phyloP scores from a whole-genome alignment of 1,140 invertebrate species.

The Colletes gigas region DNA sequence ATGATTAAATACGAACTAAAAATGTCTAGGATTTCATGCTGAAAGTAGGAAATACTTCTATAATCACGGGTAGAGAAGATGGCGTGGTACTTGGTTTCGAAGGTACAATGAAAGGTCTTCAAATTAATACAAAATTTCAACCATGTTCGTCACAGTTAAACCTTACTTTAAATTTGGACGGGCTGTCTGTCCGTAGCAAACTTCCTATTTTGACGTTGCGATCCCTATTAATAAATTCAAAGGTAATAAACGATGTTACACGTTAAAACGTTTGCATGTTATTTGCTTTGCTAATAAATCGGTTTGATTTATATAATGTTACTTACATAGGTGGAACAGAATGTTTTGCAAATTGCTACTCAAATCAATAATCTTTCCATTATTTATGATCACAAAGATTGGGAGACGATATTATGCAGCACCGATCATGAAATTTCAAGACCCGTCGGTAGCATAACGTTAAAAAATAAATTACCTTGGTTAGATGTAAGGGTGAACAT shows the following conservation, averaged over 20 bases:
- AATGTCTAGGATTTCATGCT: slow-evolving; percentile 85
- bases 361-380: slow-evolving; percentile 86
- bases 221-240: slow-evolving; percentile 87
- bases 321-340: slow-evolving; percentile 84
- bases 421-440: slow-evolving; percentile 64
- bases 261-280: too few relatives aligned
- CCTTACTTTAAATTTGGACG: slow-evolving; percentile 85
- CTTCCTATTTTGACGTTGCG: slow-evolving; percentile 83
- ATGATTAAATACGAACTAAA: slow-evolving; percentile 7
- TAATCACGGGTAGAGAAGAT: slow-evolving; percentile 85
- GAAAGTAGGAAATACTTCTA: slow-evolving; percentile 86
- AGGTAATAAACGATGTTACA: slow-evolving; percentile 79
- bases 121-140: slow-evolving; percentile 83
- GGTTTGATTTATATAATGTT: background rate
- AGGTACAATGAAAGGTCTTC: slow-evolving; percentile 76
- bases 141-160: slow-evolving; percentile 82
- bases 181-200: slow-evolving; percentile 85
- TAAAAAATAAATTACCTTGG: slow-evolving; percentile 71
- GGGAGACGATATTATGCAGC: slow-evolving; percentile 74
- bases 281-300: background rate
- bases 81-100: slow-evolving; percentile 80
- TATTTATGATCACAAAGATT: slow-evolving; percentile 86
- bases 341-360: slow-evolving; percentile 85
- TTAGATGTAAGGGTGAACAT: slow-evolving; percentile 72
- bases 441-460: slow-evolving; percentile 64